Base-by-base conservation (phyloP, 2,888 invertebrate species). In the Anthoptus insignis region DNA sequence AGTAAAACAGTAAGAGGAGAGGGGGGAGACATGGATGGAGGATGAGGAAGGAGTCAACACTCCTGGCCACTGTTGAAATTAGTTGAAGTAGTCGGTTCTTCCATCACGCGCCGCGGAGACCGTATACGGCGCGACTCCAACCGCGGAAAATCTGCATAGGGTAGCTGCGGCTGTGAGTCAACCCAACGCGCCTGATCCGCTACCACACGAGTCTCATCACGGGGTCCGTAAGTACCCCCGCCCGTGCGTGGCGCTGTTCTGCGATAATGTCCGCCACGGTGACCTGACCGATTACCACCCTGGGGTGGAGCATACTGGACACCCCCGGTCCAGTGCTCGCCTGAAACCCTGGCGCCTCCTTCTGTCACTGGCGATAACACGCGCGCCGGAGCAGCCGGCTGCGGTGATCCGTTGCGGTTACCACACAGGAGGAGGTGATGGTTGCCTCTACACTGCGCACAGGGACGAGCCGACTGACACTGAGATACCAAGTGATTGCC, bases 361-460 rank as follows among this genome's bases (percentile, higher is more conserved):
- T 32, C 7, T 8, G 5, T 7, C 7, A 2, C 11, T 4, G 32
- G 32, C 2, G 32, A 32, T 3, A 11, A 32, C 2, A 32, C 32
- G 11, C 32, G 32, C 7, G 11, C 32, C 11, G 32, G 32, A 32
- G 11, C 32, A 32, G 32, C 11, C 2, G 32, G 32, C 9, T 4
- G 27, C 1, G n/a, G 29, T 1, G 29, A 52, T 9, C 29, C 29
- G n/a, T 27, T 29, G 14, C 52, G 27, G 29, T 52, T 29, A 27
- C 32, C 32, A 29, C 52, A 52, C 13, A 52, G 52, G n/a, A 52
- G 16, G 14, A 24, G 52, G 11, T 52, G 52, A 29, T 52, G 52
- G 29, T 29, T 52, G 29, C 29, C 52, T 52, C 29, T 11, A 32
- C 52, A 52, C 14, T 52, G 52, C 24, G 14, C 29, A 29, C 52